phyloP scores from a whole-genome alignment of 1,140 invertebrate species.

The Papilio machaon region DNA sequence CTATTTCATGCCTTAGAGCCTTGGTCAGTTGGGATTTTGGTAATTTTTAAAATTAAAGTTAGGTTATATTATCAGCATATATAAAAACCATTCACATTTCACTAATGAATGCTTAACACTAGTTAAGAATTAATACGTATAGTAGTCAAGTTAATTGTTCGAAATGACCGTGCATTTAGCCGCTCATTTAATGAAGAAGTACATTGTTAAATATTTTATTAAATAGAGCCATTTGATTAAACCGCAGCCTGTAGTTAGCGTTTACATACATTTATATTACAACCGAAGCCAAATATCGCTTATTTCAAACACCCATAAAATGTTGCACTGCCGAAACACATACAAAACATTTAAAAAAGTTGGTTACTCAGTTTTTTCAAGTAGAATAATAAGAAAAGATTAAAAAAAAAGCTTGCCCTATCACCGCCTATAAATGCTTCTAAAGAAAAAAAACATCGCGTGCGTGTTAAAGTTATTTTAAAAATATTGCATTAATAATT shows the following conservation, averaged over 20 bases:
- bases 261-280: background rate
- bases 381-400: background rate
- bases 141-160: background rate
- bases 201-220: conserved; percentile 17
- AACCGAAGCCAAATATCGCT: background rate
- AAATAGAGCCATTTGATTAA: background rate
- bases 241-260: background rate
- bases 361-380: too few relatives aligned
- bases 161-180: background rate
- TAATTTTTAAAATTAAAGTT: too few relatives aligned
- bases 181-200: background rate
- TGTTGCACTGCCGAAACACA: too few relatives aligned
- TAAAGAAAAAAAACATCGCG: background rate
- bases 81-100: background rate
- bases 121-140: background rate
- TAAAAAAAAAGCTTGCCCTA: background rate
- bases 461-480: conserved; percentile 2
- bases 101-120: background rate
- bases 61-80: too few relatives aligned
- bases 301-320: too few relatives aligned
- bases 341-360: too few relatives aligned
- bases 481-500: conserved; percentile 8
- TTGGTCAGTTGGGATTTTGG: too few relatives aligned
- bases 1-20: too few relatives aligned
- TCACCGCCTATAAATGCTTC: background rate